Evolutionary conservation across 2,888 invertebrate species (phyloP), one percentile per base, ranked within the genome.

Genomic region (Dasysyrphus tricinctus): DNA sequence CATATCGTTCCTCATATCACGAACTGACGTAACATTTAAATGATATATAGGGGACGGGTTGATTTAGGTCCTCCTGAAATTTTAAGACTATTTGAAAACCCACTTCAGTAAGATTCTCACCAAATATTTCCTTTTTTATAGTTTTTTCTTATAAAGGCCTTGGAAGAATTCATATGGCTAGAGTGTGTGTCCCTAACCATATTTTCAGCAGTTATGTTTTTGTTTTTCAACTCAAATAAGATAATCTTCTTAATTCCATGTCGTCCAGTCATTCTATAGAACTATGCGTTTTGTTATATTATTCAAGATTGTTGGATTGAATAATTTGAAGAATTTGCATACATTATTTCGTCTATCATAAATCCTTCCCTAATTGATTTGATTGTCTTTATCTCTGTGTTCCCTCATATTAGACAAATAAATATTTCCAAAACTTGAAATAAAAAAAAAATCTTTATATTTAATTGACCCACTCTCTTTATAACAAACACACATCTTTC

Each of bases 401-500:
- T 42, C 42, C 14, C 3, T 42, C 12, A 12, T 24, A 24, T 51
- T 11, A 6, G 12, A 2, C 5, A 51, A 2, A 32, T 5, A 24
- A 11, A 1, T 24, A 11, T 24, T 5, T 2, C n/a, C 11, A 2
- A 19, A 29, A 24, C 6, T 24, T 24, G 12, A 24, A 12, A 14
- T 11, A 54, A 0, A 54, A 14, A 54, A 14, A 54, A 32, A 29
- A 32, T 54, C 54, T n/a, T 32, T 14, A 14, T 54, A 1, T n/a
- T 51, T 5, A 51, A 56, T 56, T 57, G 57, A 57, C 34, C 34
- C 11, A 34, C n/a, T 7, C 32, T 1, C 32, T 11, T 57, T 54
- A 54, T 16, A 57, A 57, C 16, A 57, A 57, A 24, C 12, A 39
- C 12, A 39, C 14, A 59, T 39, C 19, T 39, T 59, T 39, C 59